Percentiles rank a stretch among this genome's conserved stretches.
Evolutionary conservation across 1,140 invertebrate species (phyloP).

Genomic region (Melitaea cinxia): DNA sequence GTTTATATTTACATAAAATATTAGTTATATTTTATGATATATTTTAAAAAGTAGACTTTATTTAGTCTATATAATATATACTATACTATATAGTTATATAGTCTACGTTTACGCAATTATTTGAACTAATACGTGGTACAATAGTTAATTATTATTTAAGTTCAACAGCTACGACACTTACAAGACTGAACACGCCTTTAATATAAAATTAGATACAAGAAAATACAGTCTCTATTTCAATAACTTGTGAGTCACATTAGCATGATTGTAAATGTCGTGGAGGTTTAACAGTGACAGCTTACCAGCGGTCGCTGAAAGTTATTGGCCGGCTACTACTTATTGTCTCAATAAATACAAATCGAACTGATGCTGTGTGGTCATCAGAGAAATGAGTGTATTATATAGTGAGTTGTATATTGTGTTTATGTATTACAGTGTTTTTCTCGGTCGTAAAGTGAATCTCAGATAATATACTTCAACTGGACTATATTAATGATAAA

Average conservation of each 20-base stretch:
- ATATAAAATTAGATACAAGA: neutral
- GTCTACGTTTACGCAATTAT: too few species aligned
- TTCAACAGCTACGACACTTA: neutral
- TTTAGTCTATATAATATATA: too few species aligned
- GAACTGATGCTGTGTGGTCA: constrained; percentile 19
- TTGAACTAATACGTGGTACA: too few species aligned
- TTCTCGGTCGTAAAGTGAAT: too few species aligned
- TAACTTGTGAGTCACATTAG: neutral
- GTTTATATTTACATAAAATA: too few species aligned
- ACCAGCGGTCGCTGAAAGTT: constrained; percentile 24
- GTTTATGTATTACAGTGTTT: neutral
- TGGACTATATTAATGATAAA: too few species aligned
- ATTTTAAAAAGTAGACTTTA: too few species aligned
- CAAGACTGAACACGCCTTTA: neutral
- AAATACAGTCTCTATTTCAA: neutral
- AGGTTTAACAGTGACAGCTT: neutral
- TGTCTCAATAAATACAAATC: constrained; percentile 41
- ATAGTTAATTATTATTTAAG: too few species aligned
- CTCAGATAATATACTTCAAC: too few species aligned
- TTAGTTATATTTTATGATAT: too few species aligned
- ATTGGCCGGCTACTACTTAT: constrained; percentile 28
- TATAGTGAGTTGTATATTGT: neutral
- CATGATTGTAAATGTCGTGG: neutral
- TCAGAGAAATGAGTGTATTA: constrained; percentile 10
- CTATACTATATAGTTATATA: too few species aligned